Evolutionary conservation across 2,888 invertebrate species (phyloP).

Genomic region (Ypsolopha sequella): DNA sequence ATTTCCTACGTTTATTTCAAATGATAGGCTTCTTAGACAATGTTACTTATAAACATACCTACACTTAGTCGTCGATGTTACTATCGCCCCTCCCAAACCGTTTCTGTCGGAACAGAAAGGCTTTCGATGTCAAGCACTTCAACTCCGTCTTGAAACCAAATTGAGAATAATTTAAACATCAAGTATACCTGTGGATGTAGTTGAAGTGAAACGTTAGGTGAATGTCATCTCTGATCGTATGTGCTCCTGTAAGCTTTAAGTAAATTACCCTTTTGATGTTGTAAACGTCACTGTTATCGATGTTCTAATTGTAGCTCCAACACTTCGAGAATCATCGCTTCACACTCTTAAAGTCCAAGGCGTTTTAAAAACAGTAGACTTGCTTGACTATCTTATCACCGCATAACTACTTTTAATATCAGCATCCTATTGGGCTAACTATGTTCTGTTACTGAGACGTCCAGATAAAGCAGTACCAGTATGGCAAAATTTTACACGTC

Average conservation of each 20-base stretch:
- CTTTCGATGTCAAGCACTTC: conserved; percentile 37
- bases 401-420: background rate
- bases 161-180: background rate
- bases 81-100: conserved; percentile 61
- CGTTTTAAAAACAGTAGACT: background rate
- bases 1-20: conserved; percentile 19
- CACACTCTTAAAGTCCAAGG: background rate
- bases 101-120: conserved; percentile 35
- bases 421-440: background rate
- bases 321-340: too few species aligned
- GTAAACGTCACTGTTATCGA: conserved; percentile 18
- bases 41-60: conserved; percentile 6
- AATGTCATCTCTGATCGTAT: conserved; percentile 20
- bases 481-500: conserved; percentile 6
- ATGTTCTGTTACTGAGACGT: background rate
- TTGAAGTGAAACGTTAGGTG: conserved; percentile 6
- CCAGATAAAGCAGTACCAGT: background rate
- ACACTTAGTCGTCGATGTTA: conserved; percentile 46
- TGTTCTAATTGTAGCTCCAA: background rate
- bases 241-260: conserved; percentile 13
- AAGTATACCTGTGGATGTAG: conserved; percentile 3
- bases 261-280: conserved; percentile 32
- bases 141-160: conserved; percentile 19
- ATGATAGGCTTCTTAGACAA: conserved; percentile 3
- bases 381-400: conserved; percentile 1